These are phyloP conservation scores for Phoeniculus purpureus DNA, from an alignment of 2,797 vertebrate species.

Conservation along the genomic window DNA sequence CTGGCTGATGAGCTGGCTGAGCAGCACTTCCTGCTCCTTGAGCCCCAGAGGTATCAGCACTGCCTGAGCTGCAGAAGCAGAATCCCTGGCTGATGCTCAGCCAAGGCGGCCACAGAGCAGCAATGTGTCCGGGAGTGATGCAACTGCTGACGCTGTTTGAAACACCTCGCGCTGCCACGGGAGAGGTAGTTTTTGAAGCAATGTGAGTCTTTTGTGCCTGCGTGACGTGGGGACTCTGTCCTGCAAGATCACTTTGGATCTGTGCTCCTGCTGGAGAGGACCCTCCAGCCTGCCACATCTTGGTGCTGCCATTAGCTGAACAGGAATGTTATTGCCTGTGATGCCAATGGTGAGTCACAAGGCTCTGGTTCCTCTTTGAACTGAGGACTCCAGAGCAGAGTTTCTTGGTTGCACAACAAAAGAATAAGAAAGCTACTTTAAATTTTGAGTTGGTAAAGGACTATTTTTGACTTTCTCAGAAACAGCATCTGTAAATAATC, in stretches of 20 bases:
- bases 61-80: conserved; percentile 39
- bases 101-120: conserved; percentile 23
- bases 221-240: not conserved
- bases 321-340: not conserved
- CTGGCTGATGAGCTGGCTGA: conserved; percentile 6
- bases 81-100: not conserved
- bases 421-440: conserved; percentile 68
- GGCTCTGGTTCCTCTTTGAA: conserved; percentile 32
- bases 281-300: not conserved
- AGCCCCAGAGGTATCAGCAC: conserved; percentile 1
- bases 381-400: conserved; percentile 15
- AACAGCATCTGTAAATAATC: conserved; percentile 87
- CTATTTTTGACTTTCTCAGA: conserved; percentile 81
- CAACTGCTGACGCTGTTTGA: conserved; percentile 44
- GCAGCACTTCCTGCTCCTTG: not conserved
- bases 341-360: not conserved
- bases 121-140: not conserved
- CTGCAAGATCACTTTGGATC: not conserved
- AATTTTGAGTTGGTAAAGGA: conserved; percentile 72
- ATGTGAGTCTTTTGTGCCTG: not conserved
- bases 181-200: conserved; percentile 18
- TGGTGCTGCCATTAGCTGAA: not conserved
- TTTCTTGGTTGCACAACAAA: conserved; percentile 67
- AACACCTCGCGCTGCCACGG: not conserved
- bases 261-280: not conserved